Evolutionary conservation across 92 coral and sea anemone species (phyloP), one percentile per base, ranked within the genome.

Genomic region (Parazoanthus darwini): DNA sequence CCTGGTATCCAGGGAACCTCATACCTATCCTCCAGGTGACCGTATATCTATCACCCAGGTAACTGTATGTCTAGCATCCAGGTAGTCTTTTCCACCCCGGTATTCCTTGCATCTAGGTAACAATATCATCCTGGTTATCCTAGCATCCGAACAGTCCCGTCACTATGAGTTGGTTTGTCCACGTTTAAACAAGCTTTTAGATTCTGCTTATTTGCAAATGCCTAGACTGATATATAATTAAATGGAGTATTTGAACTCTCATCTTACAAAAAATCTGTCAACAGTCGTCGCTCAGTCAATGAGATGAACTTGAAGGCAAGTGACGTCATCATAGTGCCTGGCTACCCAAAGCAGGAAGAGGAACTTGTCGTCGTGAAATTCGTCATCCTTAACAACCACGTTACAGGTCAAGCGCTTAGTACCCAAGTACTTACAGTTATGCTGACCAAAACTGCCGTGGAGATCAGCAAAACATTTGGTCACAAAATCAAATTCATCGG

Each of bases 261-360:
- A 38, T 54, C 3, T 80, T 50, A 14, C 71, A 80, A 71, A 44
- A 80, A 80, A 29, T 9, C 70, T 54, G 43, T 54, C 20, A 18
- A 13, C 22, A 48, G 68, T 58, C 84, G 44, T 54, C 68, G 42
- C 43, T 80, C 84, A 1, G 46, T 26, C 56, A 11, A n/a, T 25
- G 63, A 16, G 29, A 22, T n/a, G 3, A 25, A 43, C 22, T 10
- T 80, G 16, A 80, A 7, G 10, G 70, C 42, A 80, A 29, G 68
- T 80, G 84, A 80, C 46, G 84, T 80, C 23, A 80, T 80, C 39
- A 51, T 80, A 14, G 10, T 80, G 66, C n/a, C 84, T 15, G 84
- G 84, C 37, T 80, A 80, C n/a, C 84, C 84, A 5, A 80, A 80
- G 84, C 70, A 80, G 33, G 65, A 50, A 20, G 20, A 36, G 23